These are phyloP conservation scores for Octomys mimax DNA, from an alignment of 2,797 vertebrate species.

Conservation along the genomic window DNA sequence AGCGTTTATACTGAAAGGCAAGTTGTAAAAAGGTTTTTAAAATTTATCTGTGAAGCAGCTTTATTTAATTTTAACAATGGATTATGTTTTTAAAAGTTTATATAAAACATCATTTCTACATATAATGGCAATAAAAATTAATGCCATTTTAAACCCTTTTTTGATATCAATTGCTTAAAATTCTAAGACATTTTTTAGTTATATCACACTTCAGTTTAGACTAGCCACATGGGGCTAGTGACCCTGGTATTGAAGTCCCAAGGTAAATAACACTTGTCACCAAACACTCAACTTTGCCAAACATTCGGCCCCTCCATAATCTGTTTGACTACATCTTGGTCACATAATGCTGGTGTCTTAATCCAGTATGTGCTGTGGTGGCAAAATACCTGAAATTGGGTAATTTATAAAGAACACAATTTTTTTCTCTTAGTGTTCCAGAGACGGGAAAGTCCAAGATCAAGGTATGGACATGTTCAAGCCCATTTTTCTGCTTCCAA, in stretches of 20 bases:
- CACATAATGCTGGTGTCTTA: not conserved
- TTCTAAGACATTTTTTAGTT: not conserved
- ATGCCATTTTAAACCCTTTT: not conserved
- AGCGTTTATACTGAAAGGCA: too few relatives aligned
- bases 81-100: slow-evolving; percentile 4
- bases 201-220: not conserved
- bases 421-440: not conserved
- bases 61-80: not conserved
- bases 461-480: not conserved
- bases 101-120: slow-evolving; percentile 49
- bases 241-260: not conserved
- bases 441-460: not conserved
- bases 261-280: not conserved
- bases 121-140: slow-evolving; percentile 43
- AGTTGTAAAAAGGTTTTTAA: too few relatives aligned
- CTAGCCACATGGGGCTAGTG: not conserved
- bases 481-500: not conserved
- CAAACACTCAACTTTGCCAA: not conserved
- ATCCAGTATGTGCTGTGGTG: not conserved
- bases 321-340: not conserved
- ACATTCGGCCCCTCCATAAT: not conserved
- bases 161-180: slow-evolving; percentile 11
- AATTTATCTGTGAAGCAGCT: too few relatives aligned
- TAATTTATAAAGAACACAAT: not conserved
- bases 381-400: not conserved